A percentile compares a stretch with the other conserved stretches of the same genome.
phyloP scores from a whole-genome alignment of 1,140 invertebrate species.

The Orchesella cincta region DNA sequence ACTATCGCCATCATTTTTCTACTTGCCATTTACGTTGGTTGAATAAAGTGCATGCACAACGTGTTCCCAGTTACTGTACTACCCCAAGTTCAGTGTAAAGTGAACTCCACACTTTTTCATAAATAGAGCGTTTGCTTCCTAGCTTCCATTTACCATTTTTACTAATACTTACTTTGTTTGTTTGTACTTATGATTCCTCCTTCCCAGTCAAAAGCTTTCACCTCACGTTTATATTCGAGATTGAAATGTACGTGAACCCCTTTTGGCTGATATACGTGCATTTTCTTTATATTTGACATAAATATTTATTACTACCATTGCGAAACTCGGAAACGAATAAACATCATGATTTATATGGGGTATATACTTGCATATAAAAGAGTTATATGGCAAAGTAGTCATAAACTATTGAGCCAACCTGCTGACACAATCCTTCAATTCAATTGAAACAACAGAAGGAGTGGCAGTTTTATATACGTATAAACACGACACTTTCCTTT shows the following conservation, averaged over 20 bases:
- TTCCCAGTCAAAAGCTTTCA: too few relatives aligned
- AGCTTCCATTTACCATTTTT: not conserved
- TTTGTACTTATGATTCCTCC: not conserved
- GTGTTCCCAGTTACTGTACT: not conserved
- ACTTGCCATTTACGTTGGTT: not conserved
- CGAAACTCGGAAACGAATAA: too few relatives aligned
- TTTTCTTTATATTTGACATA: too few relatives aligned
- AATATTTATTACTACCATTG: too few relatives aligned
- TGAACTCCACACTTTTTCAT: not conserved
- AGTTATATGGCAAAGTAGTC: too few relatives aligned
- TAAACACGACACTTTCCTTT: not conserved
- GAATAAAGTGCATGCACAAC: not conserved
- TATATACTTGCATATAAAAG: too few relatives aligned
- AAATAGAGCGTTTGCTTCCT: not conserved
- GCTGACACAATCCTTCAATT: not conserved
- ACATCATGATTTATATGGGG: too few relatives aligned
- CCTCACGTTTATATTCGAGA: too few relatives aligned
- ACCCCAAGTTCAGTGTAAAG: not conserved
- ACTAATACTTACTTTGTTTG: not conserved
- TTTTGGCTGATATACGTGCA: too few relatives aligned
- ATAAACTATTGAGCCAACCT: slow-evolving; percentile 2
- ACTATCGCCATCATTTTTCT: not conserved
- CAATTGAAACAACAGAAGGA: not conserved
- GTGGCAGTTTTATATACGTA: not conserved
- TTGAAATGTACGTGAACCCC: too few relatives aligned